Percentiles rank a stretch among this genome's conserved stretches.
These are phyloP conservation scores for Nothocercus julius DNA, from an alignment of 2,113 vertebrate genomes.

Conservation along the genomic window DNA sequence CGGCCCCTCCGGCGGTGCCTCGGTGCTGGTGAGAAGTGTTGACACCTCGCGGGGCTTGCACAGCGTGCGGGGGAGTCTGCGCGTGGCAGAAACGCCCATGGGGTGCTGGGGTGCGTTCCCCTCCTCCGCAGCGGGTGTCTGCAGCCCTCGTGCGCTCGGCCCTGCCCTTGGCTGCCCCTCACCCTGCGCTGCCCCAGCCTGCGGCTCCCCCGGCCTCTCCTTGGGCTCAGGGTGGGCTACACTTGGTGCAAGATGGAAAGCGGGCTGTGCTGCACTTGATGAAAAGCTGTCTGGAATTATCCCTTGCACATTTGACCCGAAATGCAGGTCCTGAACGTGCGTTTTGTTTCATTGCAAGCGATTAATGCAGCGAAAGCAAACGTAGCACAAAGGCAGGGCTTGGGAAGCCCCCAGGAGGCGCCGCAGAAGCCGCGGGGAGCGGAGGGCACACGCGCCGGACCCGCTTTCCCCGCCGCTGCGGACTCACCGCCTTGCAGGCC, in stretches of 20 bases:
- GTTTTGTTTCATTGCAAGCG: background rate
- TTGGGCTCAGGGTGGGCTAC: background rate
- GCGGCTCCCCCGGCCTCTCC: background rate
- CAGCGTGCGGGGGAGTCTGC: background rate
- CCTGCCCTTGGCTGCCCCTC: background rate
- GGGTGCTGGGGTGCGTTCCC: background rate
- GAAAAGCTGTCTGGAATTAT: background rate
- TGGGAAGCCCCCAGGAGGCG: background rate
- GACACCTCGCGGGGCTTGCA: no score
- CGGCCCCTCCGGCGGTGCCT: background rate
- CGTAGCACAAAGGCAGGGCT: background rate
- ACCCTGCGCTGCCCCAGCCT: background rate
- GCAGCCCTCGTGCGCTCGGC: background rate
- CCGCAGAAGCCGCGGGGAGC: no score
- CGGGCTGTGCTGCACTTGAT: background rate
- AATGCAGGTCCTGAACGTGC: background rate
- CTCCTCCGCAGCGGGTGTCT: background rate
- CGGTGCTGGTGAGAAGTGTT: no score
- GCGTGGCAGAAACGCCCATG: background rate
- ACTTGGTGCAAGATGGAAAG: background rate
- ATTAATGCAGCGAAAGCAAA: background rate
- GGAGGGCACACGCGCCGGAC: accelerated
- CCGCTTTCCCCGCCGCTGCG: accelerated
- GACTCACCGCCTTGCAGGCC: slow-evolving; percentile 90
- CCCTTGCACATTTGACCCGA: background rate